Evolutionary conservation across 2,888 invertebrate genomes (phyloP).

Genomic region (Eutolmus rufibarbis): DNA sequence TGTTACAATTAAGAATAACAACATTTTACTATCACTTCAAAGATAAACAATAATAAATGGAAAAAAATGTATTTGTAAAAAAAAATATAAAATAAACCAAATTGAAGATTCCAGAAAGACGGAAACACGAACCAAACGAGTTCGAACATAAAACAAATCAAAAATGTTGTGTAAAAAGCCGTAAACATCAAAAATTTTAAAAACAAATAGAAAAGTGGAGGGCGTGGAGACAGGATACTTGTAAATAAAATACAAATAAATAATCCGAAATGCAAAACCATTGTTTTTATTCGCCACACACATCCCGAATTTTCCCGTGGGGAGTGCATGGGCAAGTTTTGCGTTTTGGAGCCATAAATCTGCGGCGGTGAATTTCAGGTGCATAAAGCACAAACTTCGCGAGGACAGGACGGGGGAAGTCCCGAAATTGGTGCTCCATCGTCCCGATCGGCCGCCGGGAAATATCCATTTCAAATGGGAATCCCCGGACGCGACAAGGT

Average conservation of each 20-base stretch:
- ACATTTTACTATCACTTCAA: neutral
- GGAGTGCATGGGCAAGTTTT: neutral
- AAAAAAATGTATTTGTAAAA: neutral
- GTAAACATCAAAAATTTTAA: slow-evolving; percentile 12
- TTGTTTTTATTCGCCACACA: neutral
- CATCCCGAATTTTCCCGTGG: neutral
- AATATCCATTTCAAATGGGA: slow-evolving; percentile 17
- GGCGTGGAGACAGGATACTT: neutral
- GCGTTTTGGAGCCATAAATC: neutral
- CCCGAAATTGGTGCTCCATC: neutral
- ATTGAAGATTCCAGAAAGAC: neutral
- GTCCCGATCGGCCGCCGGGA: neutral
- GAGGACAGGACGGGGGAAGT: neutral
- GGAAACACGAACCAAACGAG: neutral
- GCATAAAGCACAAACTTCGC: neutral
- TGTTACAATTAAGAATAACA: neutral
- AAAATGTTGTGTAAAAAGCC: neutral
- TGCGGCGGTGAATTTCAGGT: slow-evolving; percentile 8
- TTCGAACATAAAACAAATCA: neutral
- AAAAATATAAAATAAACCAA: neutral
- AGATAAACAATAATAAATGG: neutral
- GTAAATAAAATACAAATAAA: slow-evolving; percentile 26
- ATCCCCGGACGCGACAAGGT: neutral
- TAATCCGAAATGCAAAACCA: neutral
- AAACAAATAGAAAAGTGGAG: neutral